These are phyloP conservation scores for Geopemphigus sp. DNA, from an alignment of 1,140 invertebrate genomes.

Conservation along the genomic window DNA sequence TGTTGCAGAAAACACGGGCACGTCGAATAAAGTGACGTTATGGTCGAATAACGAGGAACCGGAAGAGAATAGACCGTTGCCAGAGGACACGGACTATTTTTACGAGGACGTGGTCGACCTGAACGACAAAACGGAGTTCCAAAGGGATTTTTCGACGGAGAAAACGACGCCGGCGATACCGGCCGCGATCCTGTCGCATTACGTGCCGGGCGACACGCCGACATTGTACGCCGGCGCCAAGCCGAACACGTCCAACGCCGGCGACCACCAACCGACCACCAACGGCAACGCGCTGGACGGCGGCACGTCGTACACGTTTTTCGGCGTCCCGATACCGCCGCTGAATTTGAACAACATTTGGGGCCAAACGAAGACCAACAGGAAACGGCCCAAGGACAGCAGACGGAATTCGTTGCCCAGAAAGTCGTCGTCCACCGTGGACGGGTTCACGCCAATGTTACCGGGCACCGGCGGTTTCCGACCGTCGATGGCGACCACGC, in stretches of 20 bases:
- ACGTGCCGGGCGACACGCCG: constrained; percentile 63
- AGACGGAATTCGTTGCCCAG: constrained; percentile 57
- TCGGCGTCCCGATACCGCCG: constrained; percentile 75
- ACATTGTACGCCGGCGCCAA: constrained; percentile 62
- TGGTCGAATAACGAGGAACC: constrained; percentile 24
- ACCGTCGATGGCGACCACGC: constrained; percentile 59
- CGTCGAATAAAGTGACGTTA: constrained; percentile 24
- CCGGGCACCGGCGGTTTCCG: constrained; percentile 68
- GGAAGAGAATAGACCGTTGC: constrained; percentile 58
- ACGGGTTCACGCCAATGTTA: constrained; percentile 69
- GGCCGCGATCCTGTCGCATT: constrained; percentile 55
- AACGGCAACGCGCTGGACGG: constrained; percentile 54
- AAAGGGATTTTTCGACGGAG: constrained; percentile 52
- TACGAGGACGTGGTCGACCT: constrained; percentile 79
- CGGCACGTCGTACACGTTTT: constrained; percentile 71
- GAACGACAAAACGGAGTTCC: constrained; percentile 55
- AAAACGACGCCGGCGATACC: constrained; percentile 50
- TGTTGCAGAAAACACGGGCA: constrained; percentile 9
- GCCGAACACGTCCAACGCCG: neutral
- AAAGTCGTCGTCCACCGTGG: constrained; percentile 58
- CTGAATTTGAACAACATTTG: constrained; percentile 68
- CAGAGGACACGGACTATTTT: constrained; percentile 73
- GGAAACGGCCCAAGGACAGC: constrained; percentile 54
- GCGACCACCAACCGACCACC: too few species aligned
- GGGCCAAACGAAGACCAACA: constrained; percentile 58